Conservation (phyloP, 2,113 vertebrate species). For the Pollimyrus isidori region DNA sequence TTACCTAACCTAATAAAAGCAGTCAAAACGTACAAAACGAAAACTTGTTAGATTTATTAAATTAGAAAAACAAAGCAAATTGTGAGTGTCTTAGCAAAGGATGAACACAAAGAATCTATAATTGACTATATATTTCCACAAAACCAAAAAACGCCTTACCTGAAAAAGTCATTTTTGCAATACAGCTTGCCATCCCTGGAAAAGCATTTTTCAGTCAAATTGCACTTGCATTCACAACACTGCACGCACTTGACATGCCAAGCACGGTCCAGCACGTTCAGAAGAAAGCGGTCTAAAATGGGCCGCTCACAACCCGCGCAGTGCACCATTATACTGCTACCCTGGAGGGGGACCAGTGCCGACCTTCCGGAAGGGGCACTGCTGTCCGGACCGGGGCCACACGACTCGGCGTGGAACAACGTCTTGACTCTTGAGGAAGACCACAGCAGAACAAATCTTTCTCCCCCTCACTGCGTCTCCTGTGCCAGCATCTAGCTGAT, state of each 20-base stretch:
- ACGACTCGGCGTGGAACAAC: constrained; percentile 59
- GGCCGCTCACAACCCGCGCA: constrained; percentile 95
- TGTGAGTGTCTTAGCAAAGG: background rate
- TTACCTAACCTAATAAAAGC: background rate
- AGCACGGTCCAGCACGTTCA: constrained; percentile 90
- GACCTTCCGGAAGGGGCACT: constrained; percentile 53
- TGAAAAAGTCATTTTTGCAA: constrained; percentile 97
- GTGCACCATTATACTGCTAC: constrained; percentile 86
- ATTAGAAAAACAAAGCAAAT: background rate
- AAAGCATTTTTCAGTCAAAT: constrained; percentile 94
- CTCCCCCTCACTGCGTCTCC: constrained; percentile 35
- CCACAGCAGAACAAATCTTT: constrained; percentile 27
- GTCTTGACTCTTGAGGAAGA: constrained; percentile 53
- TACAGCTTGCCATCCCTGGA: constrained; percentile 94
- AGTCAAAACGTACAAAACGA: background rate
- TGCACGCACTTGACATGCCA: constrained; percentile 97
- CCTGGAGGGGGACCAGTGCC: constrained; percentile 58
- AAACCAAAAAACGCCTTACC: constrained; percentile 61
- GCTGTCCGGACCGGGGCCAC: constrained; percentile 56
- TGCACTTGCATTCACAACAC: constrained; percentile 91
- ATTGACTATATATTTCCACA: background rate
- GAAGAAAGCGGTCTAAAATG: constrained; percentile 87
- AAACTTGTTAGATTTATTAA: background rate
- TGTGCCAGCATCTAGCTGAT: constrained; percentile 18
- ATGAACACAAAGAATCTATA: background rate